Evolutionary conservation across 2,888 invertebrate genomes (phyloP).

Genomic region (Oscheius sp.): DNA sequence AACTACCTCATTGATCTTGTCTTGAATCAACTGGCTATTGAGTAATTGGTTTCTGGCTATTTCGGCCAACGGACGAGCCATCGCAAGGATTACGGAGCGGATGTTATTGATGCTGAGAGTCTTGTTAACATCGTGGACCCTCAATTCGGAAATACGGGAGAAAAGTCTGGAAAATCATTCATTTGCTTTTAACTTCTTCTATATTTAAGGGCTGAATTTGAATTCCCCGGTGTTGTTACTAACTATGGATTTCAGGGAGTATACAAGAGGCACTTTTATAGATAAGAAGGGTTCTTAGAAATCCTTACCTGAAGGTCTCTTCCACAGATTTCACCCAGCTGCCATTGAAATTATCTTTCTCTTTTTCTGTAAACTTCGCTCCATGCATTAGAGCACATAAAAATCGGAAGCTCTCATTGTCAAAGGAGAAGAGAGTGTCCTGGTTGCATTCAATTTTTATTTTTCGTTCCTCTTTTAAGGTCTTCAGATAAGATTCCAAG

Average conservation of each 20-base stretch:
- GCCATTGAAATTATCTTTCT: background rate
- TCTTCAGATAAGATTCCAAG: conserved; percentile 14
- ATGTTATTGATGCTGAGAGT: conserved; percentile 20
- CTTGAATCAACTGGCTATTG: background rate
- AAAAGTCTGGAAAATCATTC: too few relatives aligned
- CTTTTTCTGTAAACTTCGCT: background rate
- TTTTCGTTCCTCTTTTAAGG: background rate
- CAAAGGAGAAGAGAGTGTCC: conserved; percentile 20
- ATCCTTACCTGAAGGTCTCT: conserved; percentile 7
- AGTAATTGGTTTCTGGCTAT: background rate
- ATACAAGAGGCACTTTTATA: too few relatives aligned
- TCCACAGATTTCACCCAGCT: conserved; percentile 4
- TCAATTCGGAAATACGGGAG: background rate
- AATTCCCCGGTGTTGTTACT: too few relatives aligned
- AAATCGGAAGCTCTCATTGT: conserved; percentile 27
- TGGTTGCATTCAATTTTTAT: conserved; percentile 1
- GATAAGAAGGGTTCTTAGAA: too few relatives aligned
- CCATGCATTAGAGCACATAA: background rate
- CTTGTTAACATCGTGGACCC: conserved; percentile 1
- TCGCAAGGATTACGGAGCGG: background rate
- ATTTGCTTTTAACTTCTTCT: background rate
- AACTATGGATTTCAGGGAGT: too few relatives aligned
- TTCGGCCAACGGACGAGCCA: conserved; percentile 8
- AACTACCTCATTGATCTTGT: conserved; percentile 9
- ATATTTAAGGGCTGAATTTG: too few relatives aligned